Evolutionary conservation across 1,140 invertebrate species (phyloP), one percentile per base, ranked within the genome.

Genomic region (Sarcophaga bullata): DNA sequence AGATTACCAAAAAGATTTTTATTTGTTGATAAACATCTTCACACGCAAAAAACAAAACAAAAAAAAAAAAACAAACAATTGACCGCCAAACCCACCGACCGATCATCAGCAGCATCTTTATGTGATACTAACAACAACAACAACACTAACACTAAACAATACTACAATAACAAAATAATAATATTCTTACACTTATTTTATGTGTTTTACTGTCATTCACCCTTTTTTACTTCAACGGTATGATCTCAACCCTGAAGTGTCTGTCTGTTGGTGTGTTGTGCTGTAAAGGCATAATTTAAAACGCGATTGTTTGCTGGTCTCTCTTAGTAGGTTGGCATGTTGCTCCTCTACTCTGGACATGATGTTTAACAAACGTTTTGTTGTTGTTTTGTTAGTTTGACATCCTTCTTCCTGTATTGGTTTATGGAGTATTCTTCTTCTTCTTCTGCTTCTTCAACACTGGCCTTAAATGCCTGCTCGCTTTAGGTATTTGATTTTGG

Each of bases 401-500:
- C 80, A 62, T 80, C 80, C 80, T 80, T 68, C 62, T 81, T 81
- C 62, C 80, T 72, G 54, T 81, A 73, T 50, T 81, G 80, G 75
- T 48, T 78, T 49, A 48, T 15, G 73, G n/a, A 48, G 46, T 75
- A 8, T 78, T 78, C 75, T 49, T 78, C 17, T 13, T 78, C 37
- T 6, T 49, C 25, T 37, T 37, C 25, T 37, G 1, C 25, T 37
- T 37, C 25, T 37, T 37, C 25, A 37, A 37, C 25, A 4, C 25
- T 37, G 4, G 25, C 4, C 25, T 4, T 37, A 37, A 37, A 37
- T 76, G 13, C 8, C 50, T 10, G 0, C 50, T 0, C 8, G 8
- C 50, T 3, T 52, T 52, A 3, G 25, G 50, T 6, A 52, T 10
- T 52, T 52, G 13, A 1, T 10, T 10, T 52, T 52, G 13, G 8